These are phyloP conservation scores for Pteronotus mesoamericanus DNA, from an alignment of 2,797 vertebrate genomes.

Conservation along the genomic window DNA sequence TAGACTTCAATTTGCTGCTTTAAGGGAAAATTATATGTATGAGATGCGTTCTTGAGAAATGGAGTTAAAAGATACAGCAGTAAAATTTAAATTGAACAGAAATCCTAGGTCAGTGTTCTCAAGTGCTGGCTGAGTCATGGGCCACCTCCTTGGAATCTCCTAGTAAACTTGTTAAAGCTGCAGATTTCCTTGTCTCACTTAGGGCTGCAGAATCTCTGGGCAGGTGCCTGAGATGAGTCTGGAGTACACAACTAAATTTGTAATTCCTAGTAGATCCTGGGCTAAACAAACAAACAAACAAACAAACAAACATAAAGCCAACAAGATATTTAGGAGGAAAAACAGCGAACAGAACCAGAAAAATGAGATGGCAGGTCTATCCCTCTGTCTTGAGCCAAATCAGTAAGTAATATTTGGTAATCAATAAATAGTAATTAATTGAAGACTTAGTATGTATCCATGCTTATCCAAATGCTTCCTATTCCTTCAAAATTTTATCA, in stretches of 20 bases:
- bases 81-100: background rate
- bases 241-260: background rate
- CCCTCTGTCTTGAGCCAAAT: background rate
- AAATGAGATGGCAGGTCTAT: background rate
- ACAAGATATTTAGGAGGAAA: background rate
- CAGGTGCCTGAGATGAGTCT: background rate
- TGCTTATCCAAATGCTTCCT: background rate
- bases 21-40: background rate
- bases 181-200: background rate
- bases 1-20: background rate
- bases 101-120: background rate
- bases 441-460: background rate
- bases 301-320: background rate
- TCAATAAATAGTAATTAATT: background rate
- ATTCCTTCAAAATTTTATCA: background rate
- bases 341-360: background rate
- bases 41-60: background rate
- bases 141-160: background rate
- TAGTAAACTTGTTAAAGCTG: background rate
- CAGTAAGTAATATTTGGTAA: background rate
- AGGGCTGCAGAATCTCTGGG: background rate
- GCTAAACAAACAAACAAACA: background rate
- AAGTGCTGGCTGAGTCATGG: background rate
- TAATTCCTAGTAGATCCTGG: background rate
- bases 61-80: background rate